Base-by-base conservation (phyloP, 2,113 vertebrate genomes). In the Platysternon megacephalum region DNA sequence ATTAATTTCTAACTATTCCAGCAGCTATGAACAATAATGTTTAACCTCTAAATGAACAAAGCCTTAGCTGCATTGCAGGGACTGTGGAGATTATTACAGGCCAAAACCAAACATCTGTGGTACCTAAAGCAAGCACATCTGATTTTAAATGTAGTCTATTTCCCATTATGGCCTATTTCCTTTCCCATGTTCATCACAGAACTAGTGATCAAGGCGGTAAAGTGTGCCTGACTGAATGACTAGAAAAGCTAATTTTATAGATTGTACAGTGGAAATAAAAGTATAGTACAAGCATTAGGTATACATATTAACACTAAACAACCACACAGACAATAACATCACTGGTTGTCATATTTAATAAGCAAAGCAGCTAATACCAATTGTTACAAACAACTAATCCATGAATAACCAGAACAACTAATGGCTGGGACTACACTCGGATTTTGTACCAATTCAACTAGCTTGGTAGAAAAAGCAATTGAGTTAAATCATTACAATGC, bases 1-100 rank as follows among this genome's bases (percentile, higher is more conserved):
- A 95, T 95, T 97, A 94, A 96, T 98, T 98, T 97, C 85, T 92
- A 95, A 90, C 42, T 61, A 91, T 81, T 93, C 52, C 35, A 94
- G 24, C 24, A 89, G 11, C 39, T 86, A 83, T 84, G 93, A 96
- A 96, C 86, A 97, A 89, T 91, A 88, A 92, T 94, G 44, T 92
- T 97, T 97, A 96, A 97, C 90, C 76, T 96, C 95, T 94, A 93
- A 21, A 28, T 61, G 96, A 95, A 93, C 58, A 85, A 97, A 93
- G 11, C 48, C 86, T 95, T 89, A 96, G 84, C 53, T 94, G 44
- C 42, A 93, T 53, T 96, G 86, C 79, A 93, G 89, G n/a, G 90
- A n/a, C 48, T 88, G 21, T 21, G 79, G 44, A 85, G 85, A 89
- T 92, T 48, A 95, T 96, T 78, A 55, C 22, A 82, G 91, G 4